Base-by-base conservation (phyloP, 2,113 vertebrate species). In the Rhinogobius similis region DNA sequence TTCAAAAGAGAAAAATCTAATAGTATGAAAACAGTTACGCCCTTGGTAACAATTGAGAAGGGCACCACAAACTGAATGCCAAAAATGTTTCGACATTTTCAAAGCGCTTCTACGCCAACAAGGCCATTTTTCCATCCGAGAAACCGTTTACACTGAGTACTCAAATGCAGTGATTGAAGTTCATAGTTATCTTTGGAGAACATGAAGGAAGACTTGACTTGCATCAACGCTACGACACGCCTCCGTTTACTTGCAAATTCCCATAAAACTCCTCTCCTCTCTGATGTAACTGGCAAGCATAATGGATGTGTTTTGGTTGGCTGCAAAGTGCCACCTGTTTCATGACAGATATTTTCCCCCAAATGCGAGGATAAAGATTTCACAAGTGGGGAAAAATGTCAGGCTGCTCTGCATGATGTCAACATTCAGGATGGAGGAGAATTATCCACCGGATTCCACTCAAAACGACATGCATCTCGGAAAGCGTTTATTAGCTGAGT, bases 401-500 rank as follows among this genome's bases (percentile, higher is more conserved):
- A 76, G 50, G 59, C 66, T 36, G 62, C 68, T 79, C 26, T 21
- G 21, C 41, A 14, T 66, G 71, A 48, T 75, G 71, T 75, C 73
- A 77, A 68, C 62, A 71, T 36, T 56, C 27, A 63, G 62, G 70
- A 48, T 67, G 65, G 48, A 68, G 63, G 48, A 71, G 29, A 73
- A 52, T 44, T 53, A 68, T 41, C 41, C 50, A 36, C 62, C 53
- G 20, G 21, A n/a, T 38, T 23, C 18, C 14, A 20, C 67, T 24
- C 29, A 71, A 67, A 78, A 73, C 55, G 10, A 62, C n/a, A 26
- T 10, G 18, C 23, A 50, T 56, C 52, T 78, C 36, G 62, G 41
- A 78, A 68, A 72, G 59, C 55, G 50, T 75, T 68, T 63, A 64
- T 78, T 73, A 77, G 74, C 46, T 20, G 46, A 71, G 18, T 59